Evolutionary conservation across 64 coral and sea anemone species (phyloP).

Genomic region (Pachyseris speciosa): DNA sequence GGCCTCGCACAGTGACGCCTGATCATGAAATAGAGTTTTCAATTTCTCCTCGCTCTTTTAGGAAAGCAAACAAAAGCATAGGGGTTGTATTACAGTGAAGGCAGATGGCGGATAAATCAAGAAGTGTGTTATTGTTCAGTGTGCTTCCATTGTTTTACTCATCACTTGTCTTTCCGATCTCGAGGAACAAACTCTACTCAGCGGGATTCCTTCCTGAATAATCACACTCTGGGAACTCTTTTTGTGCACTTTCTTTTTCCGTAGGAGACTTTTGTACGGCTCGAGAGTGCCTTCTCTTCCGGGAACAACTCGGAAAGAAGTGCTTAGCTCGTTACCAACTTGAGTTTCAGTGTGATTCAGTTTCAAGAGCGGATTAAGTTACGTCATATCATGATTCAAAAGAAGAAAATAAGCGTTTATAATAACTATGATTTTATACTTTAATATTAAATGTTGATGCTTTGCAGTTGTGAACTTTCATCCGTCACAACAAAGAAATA

Average conservation of each 20-base stretch:
- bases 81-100: not conserved
- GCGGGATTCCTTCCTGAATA: not conserved
- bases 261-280: not conserved
- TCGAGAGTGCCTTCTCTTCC: not conserved
- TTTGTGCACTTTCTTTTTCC: not conserved
- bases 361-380: not conserved
- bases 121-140: not conserved
- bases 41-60: constrained; percentile 10
- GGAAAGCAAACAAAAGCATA: constrained; percentile 17
- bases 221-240: not conserved
- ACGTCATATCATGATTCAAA: too few species aligned
- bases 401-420: too few species aligned
- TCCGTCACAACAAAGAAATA: constrained; percentile 2
- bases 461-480: too few species aligned
- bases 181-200: not conserved
- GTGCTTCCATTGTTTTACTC: constrained; percentile 7
- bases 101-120: not conserved
- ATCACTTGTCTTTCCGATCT: constrained; percentile 9
- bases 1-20: not conserved
- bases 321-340: not conserved
- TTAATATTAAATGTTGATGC: too few species aligned
- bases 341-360: not conserved
- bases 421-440: too few species aligned
- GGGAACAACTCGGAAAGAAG: not conserved
- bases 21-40: constrained; percentile 6